Evolutionary conservation across 2,888 invertebrate genomes (phyloP).

Genomic region (Eucriotettix oculatus): DNA sequence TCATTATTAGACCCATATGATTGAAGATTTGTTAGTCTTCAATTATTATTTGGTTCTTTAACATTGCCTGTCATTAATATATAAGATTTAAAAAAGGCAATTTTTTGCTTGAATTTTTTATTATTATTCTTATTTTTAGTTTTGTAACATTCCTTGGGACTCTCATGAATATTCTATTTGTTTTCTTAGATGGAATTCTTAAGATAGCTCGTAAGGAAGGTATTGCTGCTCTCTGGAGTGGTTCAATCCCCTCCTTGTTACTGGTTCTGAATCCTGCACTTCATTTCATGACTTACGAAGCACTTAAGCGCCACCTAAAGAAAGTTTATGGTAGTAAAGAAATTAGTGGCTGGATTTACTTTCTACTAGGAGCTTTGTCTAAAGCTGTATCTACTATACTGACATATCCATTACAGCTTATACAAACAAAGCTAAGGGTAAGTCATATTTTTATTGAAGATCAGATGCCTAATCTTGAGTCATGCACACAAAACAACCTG

Average conservation of each 20-base stretch:
- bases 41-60: too few species aligned
- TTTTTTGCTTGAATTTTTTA: too few species aligned
- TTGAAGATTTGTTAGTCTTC: too few species aligned
- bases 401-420: slow-evolving; percentile 80
- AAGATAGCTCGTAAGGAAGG: slow-evolving; percentile 60
- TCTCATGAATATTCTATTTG: too few species aligned
- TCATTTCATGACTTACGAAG: slow-evolving; percentile 84
- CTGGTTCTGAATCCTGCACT: slow-evolving; percentile 79
- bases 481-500: too few species aligned
- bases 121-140: too few species aligned
- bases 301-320: slow-evolving; percentile 54
- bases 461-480: too few species aligned
- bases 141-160: too few species aligned
- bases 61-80: too few species aligned
- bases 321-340: slow-evolving; percentile 27
- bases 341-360: slow-evolving; percentile 44
- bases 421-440: slow-evolving; percentile 61
- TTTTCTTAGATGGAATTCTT: slow-evolving; percentile 4
- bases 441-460: slow-evolving; percentile 13
- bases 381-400: slow-evolving; percentile 71
- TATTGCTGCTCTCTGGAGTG: slow-evolving; percentile 59
- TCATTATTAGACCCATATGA: too few species aligned
- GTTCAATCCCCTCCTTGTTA: slow-evolving; percentile 67
- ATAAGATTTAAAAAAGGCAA: too few species aligned
- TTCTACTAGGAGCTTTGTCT: slow-evolving; percentile 62